Base-by-base conservation (phyloP, 2,888 invertebrate species). In the Dasypogon diadema region DNA sequence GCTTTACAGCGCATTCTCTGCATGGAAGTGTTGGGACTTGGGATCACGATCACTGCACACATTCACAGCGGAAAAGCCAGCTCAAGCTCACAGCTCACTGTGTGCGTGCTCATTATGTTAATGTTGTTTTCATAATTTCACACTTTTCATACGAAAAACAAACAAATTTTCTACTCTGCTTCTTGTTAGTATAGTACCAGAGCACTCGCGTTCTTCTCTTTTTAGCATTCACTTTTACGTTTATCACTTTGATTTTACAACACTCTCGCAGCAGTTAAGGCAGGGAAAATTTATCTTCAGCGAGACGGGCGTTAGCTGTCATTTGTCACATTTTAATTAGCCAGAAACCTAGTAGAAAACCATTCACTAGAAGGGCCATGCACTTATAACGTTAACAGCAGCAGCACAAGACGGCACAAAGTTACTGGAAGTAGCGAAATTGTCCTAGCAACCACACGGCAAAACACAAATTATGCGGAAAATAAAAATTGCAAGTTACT, bases 121-220 rank as follows among this genome's bases (percentile, higher is more conserved):
- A 65, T 65, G 21, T 37, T 65, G 65, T 65, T 65, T 65, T 65
- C 48, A 65, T 46, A 46, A 65, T 65, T 65, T 24, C 65, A 65
- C 63, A 63, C 24, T 42, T 16, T 51, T 16, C 48, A 48, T n/a
- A 21, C 6, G 4, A 51, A 4, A 51, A 51, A 51, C 16, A 51
- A 51, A 51, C 6, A 21, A n/a, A 21, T 18, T 18, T 42, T 42
- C 3, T 42, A 60, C 60, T 37, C 34, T 3, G 4, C 18, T 51
- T 51, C 37, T 37, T 60, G 60, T 22, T 55, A 55, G 55, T 22
- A n/a, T n/a, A 24, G 18, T 60, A 37, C 42, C 42, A 42, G 12
- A 12, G 42, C 42, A 42, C 42, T 42, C n/a, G 6, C 2, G 42
- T 42, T 42, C 3, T 55, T 14, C 75, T 46, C 30, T 63, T n/a